Evolutionary conservation across 2,113 vertebrate genomes (phyloP), one percentile per base, ranked within the genome.

Genomic region (Semicossyphus pulcher): DNA sequence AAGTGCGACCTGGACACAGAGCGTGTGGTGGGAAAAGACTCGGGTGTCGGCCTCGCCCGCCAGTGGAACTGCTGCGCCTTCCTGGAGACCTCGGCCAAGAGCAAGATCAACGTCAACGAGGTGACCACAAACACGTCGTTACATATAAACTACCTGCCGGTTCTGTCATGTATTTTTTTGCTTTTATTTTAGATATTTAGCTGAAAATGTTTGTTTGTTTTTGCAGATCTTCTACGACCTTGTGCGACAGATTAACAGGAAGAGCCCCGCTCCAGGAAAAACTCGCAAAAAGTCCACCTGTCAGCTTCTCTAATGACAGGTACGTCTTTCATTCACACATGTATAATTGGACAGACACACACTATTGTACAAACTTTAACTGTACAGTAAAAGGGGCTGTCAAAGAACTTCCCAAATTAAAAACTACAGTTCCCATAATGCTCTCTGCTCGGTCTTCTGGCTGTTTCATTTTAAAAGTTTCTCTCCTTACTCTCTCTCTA

Each of bases 91-190:
- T 99, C 97, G 71, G 97, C 97, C 88, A 99, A 99, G 91, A 98
- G 97, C 93, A 99, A 98, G 95, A 98, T 98, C 93, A 99, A 99
- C 82, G 97, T 99, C 93, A 99, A 99, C 0, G 97, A 99, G 97
- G 97, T 97, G 56, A 70, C 2, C 14, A 10, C 20, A 26, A 25
- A 45, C 48, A 14, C 32, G 11, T n/a, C n/a, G 25, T 16, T 2
- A 42, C 41, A 42, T 5, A 15, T 16, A 42, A 14, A 42, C 12
- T 3, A 14, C n/a, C n/a, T n/a, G n/a, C n/a, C n/a, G n/a, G n/a
- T n/a, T n/a, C n/a, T n/a, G n/a, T n/a, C n/a, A n/a, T n/a, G n/a
- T n/a, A n/a, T n/a, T n/a, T n/a, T n/a, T n/a, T n/a, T n/a, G n/a
- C n/a, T n/a, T n/a, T n/a, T n/a, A n/a, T n/a, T n/a, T n/a, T n/a